Base-by-base conservation (phyloP, 2,113 vertebrate species). In the Saguinus imperator region DNA sequence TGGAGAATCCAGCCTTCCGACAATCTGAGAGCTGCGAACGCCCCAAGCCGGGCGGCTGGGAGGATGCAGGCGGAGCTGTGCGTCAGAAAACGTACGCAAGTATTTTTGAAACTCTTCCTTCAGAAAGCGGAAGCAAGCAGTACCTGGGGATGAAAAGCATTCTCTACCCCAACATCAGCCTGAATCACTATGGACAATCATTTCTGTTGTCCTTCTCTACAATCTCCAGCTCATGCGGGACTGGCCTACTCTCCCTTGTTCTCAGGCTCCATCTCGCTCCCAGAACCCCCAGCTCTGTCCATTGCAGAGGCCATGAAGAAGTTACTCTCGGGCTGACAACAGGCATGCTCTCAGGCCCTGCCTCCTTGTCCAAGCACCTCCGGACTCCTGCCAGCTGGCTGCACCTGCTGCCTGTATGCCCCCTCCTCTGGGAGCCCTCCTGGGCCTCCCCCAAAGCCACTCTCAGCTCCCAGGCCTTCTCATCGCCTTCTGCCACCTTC, bases 21-120 rank as follows among this genome's bases (percentile, higher is more conserved):
- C 61, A 83, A n/a, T 3, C 57, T 25, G 37, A 37, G 87, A 73
- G 95, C 89, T 45, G 57, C 20, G 5, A 5, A 23, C 5, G 25
- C 48, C 32, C 35, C 2, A 2, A 21, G 16, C 25, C 2, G 20
- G 43, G 64, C 0, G 16, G 52, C 48, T 40, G 0, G 50, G 79
- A 77, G 52, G 89, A 13, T 20, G 2, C 20, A 52, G 87, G 66
- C 87, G 8, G 75, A 6, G 17, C 37, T 17, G 76, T 35, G 79
- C 13, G 27, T 40, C 50, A 61, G 14, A 18, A 48, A 37, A 8
- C 8, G 0, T 7, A 0, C 0, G 6, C 0, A 17, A 45, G n/a
- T 8, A 9, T 9, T 29, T 55, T 21, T 68, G 84, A 14, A 37
- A 4, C 45, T 55, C 13, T 18, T 79, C 76, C 66, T 45, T 12